Percentiles rank a stretch among this genome's conserved stretches.
Evolutionary conservation across 2,113 vertebrate species (phyloP).

Genomic region (Bagarius yarrelli): DNA sequence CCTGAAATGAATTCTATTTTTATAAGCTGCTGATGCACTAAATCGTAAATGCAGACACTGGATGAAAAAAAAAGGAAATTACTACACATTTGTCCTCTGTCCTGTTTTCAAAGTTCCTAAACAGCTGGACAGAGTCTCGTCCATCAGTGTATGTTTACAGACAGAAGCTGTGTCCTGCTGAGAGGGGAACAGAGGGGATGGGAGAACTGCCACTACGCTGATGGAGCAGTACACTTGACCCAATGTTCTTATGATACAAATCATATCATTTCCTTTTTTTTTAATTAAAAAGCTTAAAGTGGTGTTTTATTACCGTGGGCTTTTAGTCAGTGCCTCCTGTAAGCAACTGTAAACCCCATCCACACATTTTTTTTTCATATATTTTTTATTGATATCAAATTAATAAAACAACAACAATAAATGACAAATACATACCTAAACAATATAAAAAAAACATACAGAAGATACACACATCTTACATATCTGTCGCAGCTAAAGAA

Average conservation of each 20-base stretch:
- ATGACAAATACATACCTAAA: too few species aligned
- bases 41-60: not conserved
- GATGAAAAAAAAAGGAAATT: constrained; percentile 6
- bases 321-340: too few species aligned
- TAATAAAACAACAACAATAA: too few species aligned
- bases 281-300: too few species aligned
- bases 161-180: constrained; percentile 34
- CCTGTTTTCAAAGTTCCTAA: constrained; percentile 53
- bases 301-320: too few species aligned
- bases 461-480: too few species aligned
- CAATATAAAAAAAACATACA: too few species aligned
- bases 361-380: too few species aligned
- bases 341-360: too few species aligned
- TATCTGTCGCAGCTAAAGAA: too few species aligned
- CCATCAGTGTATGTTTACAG: constrained; percentile 40
- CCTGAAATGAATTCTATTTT: constrained; percentile 4
- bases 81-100: not conserved
- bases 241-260: not conserved
- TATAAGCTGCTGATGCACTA: not conserved
- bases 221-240: constrained; percentile 19
- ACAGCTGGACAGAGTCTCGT: constrained; percentile 38
- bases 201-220: constrained; percentile 15
- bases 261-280: not conserved
- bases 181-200: constrained; percentile 19
- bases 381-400: too few species aligned